phyloP scores from a whole-genome alignment of 2,888 invertebrate species.

The Kuschelorhynchus macadamiae region DNA sequence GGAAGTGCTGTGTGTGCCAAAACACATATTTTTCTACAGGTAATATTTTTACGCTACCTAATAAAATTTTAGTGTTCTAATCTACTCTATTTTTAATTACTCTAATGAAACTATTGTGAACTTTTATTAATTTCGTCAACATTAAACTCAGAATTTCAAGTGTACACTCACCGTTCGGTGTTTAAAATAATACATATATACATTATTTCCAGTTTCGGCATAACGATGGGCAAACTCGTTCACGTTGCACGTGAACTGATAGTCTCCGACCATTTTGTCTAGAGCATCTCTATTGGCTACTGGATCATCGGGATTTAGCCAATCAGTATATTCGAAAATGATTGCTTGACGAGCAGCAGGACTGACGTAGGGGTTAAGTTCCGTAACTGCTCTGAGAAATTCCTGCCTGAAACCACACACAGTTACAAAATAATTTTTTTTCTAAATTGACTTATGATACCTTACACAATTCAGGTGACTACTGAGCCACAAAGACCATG shows the following conservation, averaged over 20 bases:
- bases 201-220: slow-evolving; percentile 89
- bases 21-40: too few relatives aligned
- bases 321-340: slow-evolving; percentile 93
- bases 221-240: slow-evolving; percentile 93
- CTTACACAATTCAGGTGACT: too few relatives aligned
- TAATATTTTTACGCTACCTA: too few relatives aligned
- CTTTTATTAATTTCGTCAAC: too few relatives aligned
- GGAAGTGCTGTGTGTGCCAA: too few relatives aligned
- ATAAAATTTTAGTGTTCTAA: too few relatives aligned
- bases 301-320: slow-evolving; percentile 89
- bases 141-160: too few relatives aligned
- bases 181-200: slow-evolving; percentile 92
- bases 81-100: too few relatives aligned
- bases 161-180: slow-evolving; percentile 79
- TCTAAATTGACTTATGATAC: too few relatives aligned
- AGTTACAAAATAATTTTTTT: background rate
- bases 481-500: too few relatives aligned
- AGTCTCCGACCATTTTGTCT: slow-evolving; percentile 95
- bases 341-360: slow-evolving; percentile 89
- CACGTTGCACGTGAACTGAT: slow-evolving; percentile 94
- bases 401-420: slow-evolving; percentile 75
- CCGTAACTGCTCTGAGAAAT: slow-evolving; percentile 83
- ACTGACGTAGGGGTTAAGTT: slow-evolving; percentile 88
- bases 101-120: too few relatives aligned
- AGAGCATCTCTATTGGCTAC: slow-evolving; percentile 86